Evolutionary conservation across 2,797 vertebrate species (phyloP).

Genomic region (Sternotherus odoratus): DNA sequence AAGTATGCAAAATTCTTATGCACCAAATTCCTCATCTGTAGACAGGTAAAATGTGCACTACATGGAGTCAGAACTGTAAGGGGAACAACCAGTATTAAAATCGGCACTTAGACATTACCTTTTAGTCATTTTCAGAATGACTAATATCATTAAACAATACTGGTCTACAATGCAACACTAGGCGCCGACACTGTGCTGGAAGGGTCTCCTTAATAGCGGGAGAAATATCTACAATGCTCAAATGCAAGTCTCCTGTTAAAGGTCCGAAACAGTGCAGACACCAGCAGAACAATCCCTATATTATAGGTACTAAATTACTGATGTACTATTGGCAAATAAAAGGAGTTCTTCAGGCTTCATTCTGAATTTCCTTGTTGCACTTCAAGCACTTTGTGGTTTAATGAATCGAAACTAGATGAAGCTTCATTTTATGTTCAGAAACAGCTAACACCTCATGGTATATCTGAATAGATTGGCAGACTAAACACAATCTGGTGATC

Average conservation of each 20-base stretch:
- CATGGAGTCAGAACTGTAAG: not conserved
- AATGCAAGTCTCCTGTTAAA: not conserved
- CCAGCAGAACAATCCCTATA: not conserved
- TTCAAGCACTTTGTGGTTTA: conserved; percentile 61
- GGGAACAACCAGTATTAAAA: not conserved
- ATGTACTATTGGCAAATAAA: not conserved
- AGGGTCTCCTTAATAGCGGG: not conserved
- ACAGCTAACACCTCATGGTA: not conserved
- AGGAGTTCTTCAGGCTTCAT: not conserved
- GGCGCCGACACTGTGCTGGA: not conserved
- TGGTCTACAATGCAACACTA: not conserved
- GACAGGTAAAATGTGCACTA: fast-evolving
- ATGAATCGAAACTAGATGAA: conserved; percentile 31
- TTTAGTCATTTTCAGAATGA: fast-evolving
- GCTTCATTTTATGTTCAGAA: not conserved
- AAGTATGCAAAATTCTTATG: not conserved
- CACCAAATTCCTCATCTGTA: not conserved
- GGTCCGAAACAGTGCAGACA: not conserved
- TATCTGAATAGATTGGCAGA: not conserved
- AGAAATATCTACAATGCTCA: not conserved
- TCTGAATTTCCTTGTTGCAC: conserved; percentile 45
- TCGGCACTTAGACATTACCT: not conserved
- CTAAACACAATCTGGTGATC: not conserved
- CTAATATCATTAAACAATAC: not conserved
- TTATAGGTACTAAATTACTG: not conserved